These are phyloP conservation scores for Selenia dentaria DNA, from an alignment of 2,888 invertebrate genomes.

Conservation along the genomic window DNA sequence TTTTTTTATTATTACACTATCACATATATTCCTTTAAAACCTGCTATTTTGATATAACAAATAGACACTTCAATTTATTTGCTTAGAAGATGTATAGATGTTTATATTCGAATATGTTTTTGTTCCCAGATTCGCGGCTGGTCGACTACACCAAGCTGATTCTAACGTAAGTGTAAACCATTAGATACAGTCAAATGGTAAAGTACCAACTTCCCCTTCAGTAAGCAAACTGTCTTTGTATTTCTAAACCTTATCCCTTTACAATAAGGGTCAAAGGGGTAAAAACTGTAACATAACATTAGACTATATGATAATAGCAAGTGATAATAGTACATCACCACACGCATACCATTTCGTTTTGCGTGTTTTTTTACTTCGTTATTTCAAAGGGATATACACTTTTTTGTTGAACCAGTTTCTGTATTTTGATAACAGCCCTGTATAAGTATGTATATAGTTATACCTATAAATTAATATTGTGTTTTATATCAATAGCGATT, in stretches of 20 bases:
- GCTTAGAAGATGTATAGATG: no score
- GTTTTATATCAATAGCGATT: no score
- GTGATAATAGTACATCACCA: conserved; percentile 20
- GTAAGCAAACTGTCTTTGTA: conserved; percentile 4
- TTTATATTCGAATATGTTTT: conserved; percentile 32
- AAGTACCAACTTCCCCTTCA: conserved; percentile 9
- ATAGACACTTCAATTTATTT: no score
- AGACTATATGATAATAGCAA: conserved; percentile 20
- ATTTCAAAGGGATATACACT: conserved; percentile 10
- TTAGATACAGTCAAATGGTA: conserved; percentile 20
- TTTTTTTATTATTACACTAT: no score
- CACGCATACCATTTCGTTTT: conserved; percentile 12
- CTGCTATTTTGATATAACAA: no score
- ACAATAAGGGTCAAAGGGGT: conserved; percentile 5
- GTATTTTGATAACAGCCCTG: no score
- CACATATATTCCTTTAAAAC: no score
- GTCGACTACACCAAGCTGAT: conserved; percentile 38
- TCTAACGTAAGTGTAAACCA: conserved; percentile 44
- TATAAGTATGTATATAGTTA: no score
- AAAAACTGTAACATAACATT: conserved; percentile 15
- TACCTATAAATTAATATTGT: no score
- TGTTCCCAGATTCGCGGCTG: conserved; percentile 43
- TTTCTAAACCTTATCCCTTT: conserved; percentile 8
- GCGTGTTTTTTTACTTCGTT: conserved; percentile 11
- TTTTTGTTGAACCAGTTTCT: neutral